Percentiles rank a stretch among this genome's conserved stretches.
Evolutionary conservation across 1,140 invertebrate species (phyloP).

Genomic region (Homalodisca vitripennis): DNA sequence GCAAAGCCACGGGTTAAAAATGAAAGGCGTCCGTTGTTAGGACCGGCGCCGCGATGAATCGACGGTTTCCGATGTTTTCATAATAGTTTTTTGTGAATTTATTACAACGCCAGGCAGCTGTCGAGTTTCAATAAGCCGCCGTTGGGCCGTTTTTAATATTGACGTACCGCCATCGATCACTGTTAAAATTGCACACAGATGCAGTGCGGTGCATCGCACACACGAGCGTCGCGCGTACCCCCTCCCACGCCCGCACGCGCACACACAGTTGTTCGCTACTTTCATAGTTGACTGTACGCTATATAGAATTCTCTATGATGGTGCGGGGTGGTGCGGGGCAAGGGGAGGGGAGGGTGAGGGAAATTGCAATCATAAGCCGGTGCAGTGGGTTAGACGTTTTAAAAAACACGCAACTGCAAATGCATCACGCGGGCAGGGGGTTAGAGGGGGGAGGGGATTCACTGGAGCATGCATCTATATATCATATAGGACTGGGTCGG

Average conservation of each 20-base stretch:
- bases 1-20: background rate
- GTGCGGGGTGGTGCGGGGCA: background rate
- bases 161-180: background rate
- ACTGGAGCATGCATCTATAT: slow-evolving; percentile 20
- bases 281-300: slow-evolving; percentile 30
- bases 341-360: background rate
- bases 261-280: slow-evolving; percentile 5
- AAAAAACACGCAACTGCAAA: slow-evolving; percentile 19
- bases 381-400: slow-evolving; percentile 12
- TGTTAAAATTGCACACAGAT: slow-evolving; percentile 16
- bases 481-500: slow-evolving; percentile 21
- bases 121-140: slow-evolving; percentile 9
- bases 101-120: background rate
- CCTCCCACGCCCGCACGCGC: background rate
- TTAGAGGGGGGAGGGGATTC: background rate
- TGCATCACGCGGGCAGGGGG: background rate
- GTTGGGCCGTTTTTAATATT: slow-evolving; percentile 16
- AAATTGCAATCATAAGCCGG: slow-evolving; percentile 14
- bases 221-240: too few species aligned
- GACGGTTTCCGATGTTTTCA: background rate
- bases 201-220: too few species aligned
- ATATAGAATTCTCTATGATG: slow-evolving; percentile 27
- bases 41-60: too few species aligned
- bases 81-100: slow-evolving; percentile 17
- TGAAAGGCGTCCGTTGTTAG: background rate